phyloP scores from a whole-genome alignment of 2,888 invertebrate genomes.

The Microdon myrmicae region DNA sequence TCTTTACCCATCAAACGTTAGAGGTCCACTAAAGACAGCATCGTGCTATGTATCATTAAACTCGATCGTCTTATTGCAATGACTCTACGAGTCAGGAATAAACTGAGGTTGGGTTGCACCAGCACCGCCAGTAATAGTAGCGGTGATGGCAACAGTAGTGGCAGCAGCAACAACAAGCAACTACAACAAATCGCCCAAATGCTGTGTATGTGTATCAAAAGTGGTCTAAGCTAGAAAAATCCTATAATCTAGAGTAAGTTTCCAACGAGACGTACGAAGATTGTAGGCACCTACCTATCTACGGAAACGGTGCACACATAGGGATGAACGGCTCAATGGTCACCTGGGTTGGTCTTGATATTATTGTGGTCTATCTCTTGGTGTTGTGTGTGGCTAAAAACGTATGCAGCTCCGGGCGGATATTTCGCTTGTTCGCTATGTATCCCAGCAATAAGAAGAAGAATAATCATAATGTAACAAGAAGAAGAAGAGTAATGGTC shows the following conservation, averaged over 20 bases:
- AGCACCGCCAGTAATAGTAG: constrained; percentile 44
- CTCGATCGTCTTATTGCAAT: constrained; percentile 50
- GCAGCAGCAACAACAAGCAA: constrained; percentile 26
- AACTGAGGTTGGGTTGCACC: constrained; percentile 40
- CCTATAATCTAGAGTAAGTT: constrained; percentile 49
- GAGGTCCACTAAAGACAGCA: constrained; percentile 53
- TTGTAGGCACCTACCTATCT: no score
- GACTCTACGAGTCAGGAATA: constrained; percentile 39
- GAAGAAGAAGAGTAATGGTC: constrained; percentile 49
- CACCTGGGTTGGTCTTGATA: constrained; percentile 46
- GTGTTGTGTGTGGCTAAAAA: constrained; percentile 29
- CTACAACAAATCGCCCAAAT: constrained; percentile 49
- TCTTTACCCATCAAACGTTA: constrained; percentile 55
- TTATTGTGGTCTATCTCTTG: constrained; percentile 32
- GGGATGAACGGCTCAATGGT: constrained; percentile 49
- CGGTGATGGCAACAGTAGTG: constrained; percentile 28
- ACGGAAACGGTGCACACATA: constrained; percentile 38
- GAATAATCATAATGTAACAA: no score
- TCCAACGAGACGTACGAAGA: constrained; percentile 26
- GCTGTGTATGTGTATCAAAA: constrained; percentile 48
- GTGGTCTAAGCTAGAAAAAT: constrained; percentile 46
- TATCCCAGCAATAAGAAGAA: no score
- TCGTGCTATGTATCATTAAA: constrained; percentile 52
- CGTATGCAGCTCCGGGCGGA: constrained; percentile 36
- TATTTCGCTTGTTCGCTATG: background rate